These are phyloP conservation scores for Porites cylindrica DNA, from an alignment of 92 coral and sea anemone genomes.

Conservation along the genomic window DNA sequence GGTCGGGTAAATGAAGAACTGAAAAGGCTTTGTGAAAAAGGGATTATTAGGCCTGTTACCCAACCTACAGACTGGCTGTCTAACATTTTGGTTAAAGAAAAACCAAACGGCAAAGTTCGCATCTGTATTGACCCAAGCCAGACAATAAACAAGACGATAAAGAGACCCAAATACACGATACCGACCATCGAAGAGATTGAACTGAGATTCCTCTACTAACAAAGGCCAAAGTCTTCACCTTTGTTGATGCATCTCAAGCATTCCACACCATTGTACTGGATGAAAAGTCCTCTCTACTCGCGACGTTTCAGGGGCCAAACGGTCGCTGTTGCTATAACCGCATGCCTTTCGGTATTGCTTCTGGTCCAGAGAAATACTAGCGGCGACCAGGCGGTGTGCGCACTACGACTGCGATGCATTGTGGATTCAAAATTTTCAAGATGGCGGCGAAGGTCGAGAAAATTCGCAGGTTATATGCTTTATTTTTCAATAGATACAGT, in stretches of 20 bases:
- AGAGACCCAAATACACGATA: slow-evolving; percentile 44
- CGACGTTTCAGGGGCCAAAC: slow-evolving; percentile 16
- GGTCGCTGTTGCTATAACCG: slow-evolving; percentile 30
- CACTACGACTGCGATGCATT: too few species aligned
- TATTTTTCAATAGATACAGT: too few species aligned
- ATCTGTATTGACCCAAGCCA: slow-evolving; percentile 44
- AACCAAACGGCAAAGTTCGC: slow-evolving; percentile 47
- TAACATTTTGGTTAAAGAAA: slow-evolving; percentile 32
- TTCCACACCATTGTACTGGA: slow-evolving; percentile 37
- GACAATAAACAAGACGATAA: slow-evolving; percentile 49
- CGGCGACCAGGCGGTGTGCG: neutral
- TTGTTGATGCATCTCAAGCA: slow-evolving; percentile 1
- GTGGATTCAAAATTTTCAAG: too few species aligned
- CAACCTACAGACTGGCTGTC: slow-evolving; percentile 28
- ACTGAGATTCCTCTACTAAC: neutral
- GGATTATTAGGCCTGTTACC: slow-evolving; percentile 25
- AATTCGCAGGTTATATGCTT: too few species aligned
- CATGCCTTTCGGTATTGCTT: slow-evolving; percentile 35
- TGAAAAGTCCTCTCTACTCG: slow-evolving; percentile 19
- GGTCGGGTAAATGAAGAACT: too few species aligned
- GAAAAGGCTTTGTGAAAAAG: too few species aligned
- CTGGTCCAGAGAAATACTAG: slow-evolving; percentile 24
- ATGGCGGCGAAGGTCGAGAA: too few species aligned
- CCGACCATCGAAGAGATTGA: slow-evolving; percentile 45
- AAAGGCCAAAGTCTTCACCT: slow-evolving; percentile 12